A percentile compares a stretch with the other conserved stretches of the same genome.
Conservation (phyloP, 2,113 vertebrate species). For the Eulemur rufifrons region DNA sequence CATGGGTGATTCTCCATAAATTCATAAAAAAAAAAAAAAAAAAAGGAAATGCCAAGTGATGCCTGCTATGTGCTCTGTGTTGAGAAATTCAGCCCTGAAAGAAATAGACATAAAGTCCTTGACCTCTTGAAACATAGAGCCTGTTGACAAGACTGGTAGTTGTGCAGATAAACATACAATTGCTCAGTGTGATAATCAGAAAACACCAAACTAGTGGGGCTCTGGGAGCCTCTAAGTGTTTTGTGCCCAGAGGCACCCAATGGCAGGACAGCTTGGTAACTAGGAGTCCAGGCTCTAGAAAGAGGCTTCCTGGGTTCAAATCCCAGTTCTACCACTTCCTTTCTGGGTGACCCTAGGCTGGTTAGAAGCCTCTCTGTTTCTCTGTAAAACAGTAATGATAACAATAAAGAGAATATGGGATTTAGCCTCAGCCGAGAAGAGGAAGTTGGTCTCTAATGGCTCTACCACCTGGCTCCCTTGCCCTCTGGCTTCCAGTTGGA, state of each 20-base stretch:
- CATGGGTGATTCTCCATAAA: not conserved
- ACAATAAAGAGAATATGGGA: not conserved
- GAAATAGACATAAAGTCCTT: not conserved
- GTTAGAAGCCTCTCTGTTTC: not conserved
- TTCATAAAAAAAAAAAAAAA: not conserved
- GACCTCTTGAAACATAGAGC: not conserved
- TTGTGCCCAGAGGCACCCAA: not conserved
- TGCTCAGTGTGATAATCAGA: not conserved
- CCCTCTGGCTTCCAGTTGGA: not conserved
- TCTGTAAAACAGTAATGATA: not conserved
- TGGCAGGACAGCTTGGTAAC: not conserved
- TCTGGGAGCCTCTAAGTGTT: not conserved
- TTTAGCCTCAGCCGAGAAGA: not conserved
- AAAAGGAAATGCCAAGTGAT: no score
- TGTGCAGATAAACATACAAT: not conserved
- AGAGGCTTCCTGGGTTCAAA: not conserved
- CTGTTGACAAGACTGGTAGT: not conserved
- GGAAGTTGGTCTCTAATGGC: not conserved
- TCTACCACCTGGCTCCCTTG: not conserved
- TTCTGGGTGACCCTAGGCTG: not conserved
- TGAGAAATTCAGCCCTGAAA: not conserved
- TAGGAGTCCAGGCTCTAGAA: not conserved
- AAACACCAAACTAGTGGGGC: not conserved
- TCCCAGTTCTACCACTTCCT: not conserved
- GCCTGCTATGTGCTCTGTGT: not conserved